phyloP scores from a whole-genome alignment of 2,113 vertebrate species.

The Psephotus haematonotus region DNA sequence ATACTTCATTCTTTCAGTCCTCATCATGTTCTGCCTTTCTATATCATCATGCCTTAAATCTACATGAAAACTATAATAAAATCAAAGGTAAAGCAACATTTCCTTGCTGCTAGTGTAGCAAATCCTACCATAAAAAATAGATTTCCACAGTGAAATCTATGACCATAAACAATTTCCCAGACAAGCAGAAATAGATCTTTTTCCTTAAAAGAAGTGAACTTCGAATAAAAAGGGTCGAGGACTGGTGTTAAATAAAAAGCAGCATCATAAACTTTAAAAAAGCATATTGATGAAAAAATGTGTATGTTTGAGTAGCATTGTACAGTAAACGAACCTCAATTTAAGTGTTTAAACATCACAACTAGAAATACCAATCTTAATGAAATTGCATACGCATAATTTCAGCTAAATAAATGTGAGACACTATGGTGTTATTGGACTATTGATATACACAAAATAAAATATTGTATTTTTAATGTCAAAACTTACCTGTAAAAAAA shows the following conservation, averaged over 20 bases:
- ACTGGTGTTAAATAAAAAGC: not conserved
- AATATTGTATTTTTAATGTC: not conserved
- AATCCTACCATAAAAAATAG: not conserved
- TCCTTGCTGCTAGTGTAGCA: not conserved
- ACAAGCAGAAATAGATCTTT: not conserved
- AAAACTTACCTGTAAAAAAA: not conserved
- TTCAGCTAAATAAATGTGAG: not conserved
- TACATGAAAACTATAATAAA: not conserved
- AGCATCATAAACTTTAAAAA: not conserved
- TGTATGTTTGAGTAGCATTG: not conserved
- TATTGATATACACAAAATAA: not conserved
- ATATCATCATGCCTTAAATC: not conserved
- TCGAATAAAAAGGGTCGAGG: not conserved
- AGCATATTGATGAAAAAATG: not conserved
- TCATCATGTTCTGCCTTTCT: not conserved
- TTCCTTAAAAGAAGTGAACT: not conserved
- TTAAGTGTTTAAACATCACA: not conserved
- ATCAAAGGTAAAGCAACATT: not conserved
- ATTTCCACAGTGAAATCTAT: not conserved
- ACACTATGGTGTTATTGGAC: not conserved
- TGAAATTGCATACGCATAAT: not conserved
- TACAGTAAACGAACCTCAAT: not conserved
- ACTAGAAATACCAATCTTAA: not conserved
- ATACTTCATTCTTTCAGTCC: not conserved
- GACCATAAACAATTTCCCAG: not conserved